phyloP scores from a whole-genome alignment of 2,797 vertebrate genomes.

The Coccyzus lansbergi region DNA sequence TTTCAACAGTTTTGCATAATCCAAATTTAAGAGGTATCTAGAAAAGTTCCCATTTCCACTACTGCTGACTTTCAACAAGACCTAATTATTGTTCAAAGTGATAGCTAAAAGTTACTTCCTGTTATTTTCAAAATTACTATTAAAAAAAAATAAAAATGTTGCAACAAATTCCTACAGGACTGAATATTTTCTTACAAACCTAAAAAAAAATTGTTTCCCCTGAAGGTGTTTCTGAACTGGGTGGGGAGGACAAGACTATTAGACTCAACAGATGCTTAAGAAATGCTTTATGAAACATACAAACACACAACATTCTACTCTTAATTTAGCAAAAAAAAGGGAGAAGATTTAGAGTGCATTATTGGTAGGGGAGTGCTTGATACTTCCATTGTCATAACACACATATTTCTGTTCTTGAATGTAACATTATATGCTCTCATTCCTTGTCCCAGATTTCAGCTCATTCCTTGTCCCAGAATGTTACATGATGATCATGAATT shows the following conservation, averaged over 20 bases:
- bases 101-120: background rate
- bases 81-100: background rate
- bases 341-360: background rate
- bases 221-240: background rate
- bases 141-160: background rate
- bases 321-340: background rate
- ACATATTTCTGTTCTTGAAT: background rate
- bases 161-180: background rate
- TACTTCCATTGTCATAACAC: background rate
- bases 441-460: background rate
- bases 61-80: background rate
- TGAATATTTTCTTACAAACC: background rate
- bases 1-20: conserved; percentile 33
- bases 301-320: background rate
- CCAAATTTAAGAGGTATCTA: background rate
- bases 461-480: background rate
- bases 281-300: background rate
- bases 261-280: background rate
- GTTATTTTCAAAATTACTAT: background rate
- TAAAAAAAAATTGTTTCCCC: background rate
- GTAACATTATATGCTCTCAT: background rate
- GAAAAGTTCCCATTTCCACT: background rate
- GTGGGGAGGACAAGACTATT: too few relatives aligned
- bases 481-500: background rate
- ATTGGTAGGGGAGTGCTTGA: background rate